phyloP scores from a whole-genome alignment of 2,888 invertebrate genomes.

The Drosophila ezoana region DNA sequence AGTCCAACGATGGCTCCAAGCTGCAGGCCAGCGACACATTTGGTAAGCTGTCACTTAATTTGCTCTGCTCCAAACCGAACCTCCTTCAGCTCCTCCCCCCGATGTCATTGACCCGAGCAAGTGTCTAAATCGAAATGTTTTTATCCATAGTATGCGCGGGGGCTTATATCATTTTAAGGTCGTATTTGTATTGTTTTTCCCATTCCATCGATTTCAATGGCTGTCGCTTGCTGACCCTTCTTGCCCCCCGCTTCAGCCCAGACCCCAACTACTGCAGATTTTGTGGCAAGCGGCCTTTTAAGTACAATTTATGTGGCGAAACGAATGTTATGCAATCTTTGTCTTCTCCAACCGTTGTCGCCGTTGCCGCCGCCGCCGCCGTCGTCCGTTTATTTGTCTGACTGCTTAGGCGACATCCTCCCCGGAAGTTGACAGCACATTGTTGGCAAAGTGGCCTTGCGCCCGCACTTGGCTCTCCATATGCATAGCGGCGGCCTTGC shows the following conservation, averaged over 20 bases:
- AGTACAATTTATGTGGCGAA: conserved; percentile 82
- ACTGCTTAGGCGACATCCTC: conserved; percentile 75
- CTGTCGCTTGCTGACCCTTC: conserved; percentile 36
- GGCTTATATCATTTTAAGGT: conserved; percentile 51
- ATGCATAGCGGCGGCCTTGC: conserved; percentile 60
- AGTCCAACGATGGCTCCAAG: conserved; percentile 89
- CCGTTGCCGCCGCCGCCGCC: neutral
- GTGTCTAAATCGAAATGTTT: conserved; percentile 21
- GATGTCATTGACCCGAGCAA: conserved; percentile 44
- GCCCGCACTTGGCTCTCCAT: conserved; percentile 43
- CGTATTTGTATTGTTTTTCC: conserved; percentile 49
- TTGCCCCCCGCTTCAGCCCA: conserved; percentile 9
- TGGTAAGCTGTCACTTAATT: conserved; percentile 64
- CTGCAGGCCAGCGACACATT: conserved; percentile 71
- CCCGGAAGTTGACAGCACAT: conserved; percentile 82
- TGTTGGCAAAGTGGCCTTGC: conserved; percentile 76
- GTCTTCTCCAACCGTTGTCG: conserved; percentile 34
- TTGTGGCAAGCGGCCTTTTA: conserved; percentile 78
- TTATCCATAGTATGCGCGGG: conserved; percentile 17
- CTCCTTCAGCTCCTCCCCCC: too few relatives aligned
- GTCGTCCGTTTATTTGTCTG: conserved; percentile 71
- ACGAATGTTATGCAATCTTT: conserved; percentile 75
- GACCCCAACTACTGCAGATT: conserved; percentile 41
- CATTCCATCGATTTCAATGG: conserved; percentile 50
- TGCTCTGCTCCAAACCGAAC: neutral